Conservation (phyloP, 1,140 invertebrate genomes). For the Hestina assimilis region DNA sequence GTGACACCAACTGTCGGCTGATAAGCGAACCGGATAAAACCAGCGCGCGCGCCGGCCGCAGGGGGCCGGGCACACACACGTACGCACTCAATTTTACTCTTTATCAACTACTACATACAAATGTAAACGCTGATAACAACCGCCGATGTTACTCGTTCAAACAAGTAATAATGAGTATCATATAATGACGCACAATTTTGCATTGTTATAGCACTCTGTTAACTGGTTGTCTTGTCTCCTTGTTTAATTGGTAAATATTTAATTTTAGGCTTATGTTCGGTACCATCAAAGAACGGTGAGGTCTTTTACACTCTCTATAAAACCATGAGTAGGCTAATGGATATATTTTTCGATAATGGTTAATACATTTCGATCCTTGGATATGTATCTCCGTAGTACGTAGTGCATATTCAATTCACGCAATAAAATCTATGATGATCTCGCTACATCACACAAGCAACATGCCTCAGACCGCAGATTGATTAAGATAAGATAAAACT, state of each 20-base stretch:
- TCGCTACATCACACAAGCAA: too few species aligned
- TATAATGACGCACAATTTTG: conserved; percentile 51
- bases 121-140: conserved; percentile 48
- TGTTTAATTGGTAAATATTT: neutral
- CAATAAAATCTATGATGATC: too few species aligned
- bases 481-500: too few species aligned
- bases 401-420: too few species aligned
- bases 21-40: conserved; percentile 63
- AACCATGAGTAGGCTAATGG: too few species aligned
- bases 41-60: conserved; percentile 52
- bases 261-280: too few species aligned
- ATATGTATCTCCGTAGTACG: too few species aligned
- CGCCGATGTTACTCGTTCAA: conserved; percentile 39
- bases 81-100: conserved; percentile 14
- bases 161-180: conserved; percentile 43
- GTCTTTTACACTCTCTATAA: too few species aligned
- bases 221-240: neutral
- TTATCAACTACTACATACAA: conserved; percentile 30
- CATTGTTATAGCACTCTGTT: conserved; percentile 16
- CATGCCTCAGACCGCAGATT: too few species aligned
- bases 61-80: conserved; percentile 54
- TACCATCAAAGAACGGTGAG: too few species aligned
- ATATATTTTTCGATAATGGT: too few species aligned
- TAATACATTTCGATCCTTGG: too few species aligned
- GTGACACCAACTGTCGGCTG: conserved; percentile 42